Evolutionary conservation across 2,888 invertebrate species (phyloP), one percentile per base, ranked within the genome.

Genomic region (Steinernema carpocapsae): DNA sequence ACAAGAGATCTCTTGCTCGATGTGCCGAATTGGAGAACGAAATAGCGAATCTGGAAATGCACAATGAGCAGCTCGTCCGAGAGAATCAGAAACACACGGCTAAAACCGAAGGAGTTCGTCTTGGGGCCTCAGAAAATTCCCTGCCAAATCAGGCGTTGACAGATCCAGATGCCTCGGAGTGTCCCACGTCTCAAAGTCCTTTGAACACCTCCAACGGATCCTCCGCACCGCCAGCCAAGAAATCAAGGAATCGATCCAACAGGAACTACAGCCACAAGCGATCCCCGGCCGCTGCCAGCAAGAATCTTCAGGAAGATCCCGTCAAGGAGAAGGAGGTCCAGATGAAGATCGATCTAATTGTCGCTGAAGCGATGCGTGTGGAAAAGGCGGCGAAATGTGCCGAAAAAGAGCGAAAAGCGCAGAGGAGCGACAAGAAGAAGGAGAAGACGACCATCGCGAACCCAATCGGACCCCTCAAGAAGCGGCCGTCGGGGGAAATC

Each of bases 311-410:
- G 26, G 56, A 56, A 26, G 56, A 56, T 19, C 22, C 56, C 24
- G n/a, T 26, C 26, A 56, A 56, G 56, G 56, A 56, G 56, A 56
- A 56, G 56, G 56, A 56, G 56, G 56, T 56, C 10, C 56, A 56
- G 56, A 56, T 56, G 56, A 56, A 56, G 56, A 56, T 56, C 56
- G 56, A 56, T 19, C 56, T 56, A 10, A 82, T 82, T 46, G 82
- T 82, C 22, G 74, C 70, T 26, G 78, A 79, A 59, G 79, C 80
- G 10, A 71, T 82, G 70, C 78, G 76, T 59, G 82, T 82, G 6
- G 81, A 81, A 46, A 56, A 59, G 24, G 76, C 75, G 17, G 81
- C 82, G 6, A 82, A 79, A 70, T 74, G 72, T 22, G 79, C 81
- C 29, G 81, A 81, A 45, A 81, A 80, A 43, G 78, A 80, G 72